Base-by-base conservation (phyloP, 1,140 invertebrate genomes). In the Hesperophylax magnus region DNA sequence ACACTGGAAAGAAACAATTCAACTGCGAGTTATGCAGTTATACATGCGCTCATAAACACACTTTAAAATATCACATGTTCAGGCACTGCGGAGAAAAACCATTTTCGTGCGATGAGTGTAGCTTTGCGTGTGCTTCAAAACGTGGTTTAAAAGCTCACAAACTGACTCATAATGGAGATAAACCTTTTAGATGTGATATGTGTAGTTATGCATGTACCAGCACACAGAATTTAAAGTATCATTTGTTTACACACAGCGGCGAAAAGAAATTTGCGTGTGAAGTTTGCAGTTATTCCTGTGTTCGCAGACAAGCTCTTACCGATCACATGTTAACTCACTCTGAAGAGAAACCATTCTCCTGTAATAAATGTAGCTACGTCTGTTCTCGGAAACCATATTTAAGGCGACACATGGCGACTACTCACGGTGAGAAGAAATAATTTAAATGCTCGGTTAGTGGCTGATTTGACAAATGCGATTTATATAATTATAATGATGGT, bases 1-100 rank as follows among this genome's bases (percentile, higher is more conserved):
- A 47, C 11, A 58, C 56, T 7, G 97, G 11, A 97, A 98, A 86
- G 97, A 97, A 34, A n/a, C 63, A n/a, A 15, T 67, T 67, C 15
- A 67, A 17, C 6, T 67, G 63, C 15, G 17, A 20, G 24, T 6
- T 6, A 6, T 67, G 63, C 24, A 67, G 24, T 34, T 67, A 67
- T 17, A 31, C 22, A 1, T 31, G 63, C 6, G 24, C 18, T 15
- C 22, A 31, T 7, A 67, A 31, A n/a, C 18, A n/a, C 8, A 31
- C 18, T 27, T 67, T 67, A 31, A 67, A 67, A 67, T n/a, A 31
- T n/a, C 63, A 67, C 24, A 31, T 31, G 93, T 92, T 96, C 53
- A 97, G 97, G 81, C 96, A 97, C 86, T 97, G 96, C 0, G 91
- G 97, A 0, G 97, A 98, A 88, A 92, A 97, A 22, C 97, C 97